Percentiles rank a stretch among this genome's conserved stretches.
phyloP scores from a whole-genome alignment of 2,797 vertebrate species.

The Bryconaethiops microstoma region DNA sequence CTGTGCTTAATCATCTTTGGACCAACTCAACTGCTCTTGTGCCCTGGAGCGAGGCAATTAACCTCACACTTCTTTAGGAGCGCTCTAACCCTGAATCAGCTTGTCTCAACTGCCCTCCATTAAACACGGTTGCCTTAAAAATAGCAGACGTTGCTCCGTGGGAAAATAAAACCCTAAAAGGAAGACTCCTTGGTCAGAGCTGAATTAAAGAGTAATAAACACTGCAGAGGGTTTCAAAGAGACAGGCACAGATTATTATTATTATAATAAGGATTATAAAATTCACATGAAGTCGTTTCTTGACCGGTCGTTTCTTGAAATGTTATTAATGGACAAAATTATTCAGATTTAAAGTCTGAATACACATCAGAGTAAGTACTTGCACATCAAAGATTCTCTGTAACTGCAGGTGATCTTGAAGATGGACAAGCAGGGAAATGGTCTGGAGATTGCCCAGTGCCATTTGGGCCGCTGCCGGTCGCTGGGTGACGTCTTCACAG shows the following conservation, averaged over 20 bases:
- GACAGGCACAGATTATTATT: not conserved
- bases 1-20: not conserved
- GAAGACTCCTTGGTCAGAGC: too few species aligned
- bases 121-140: too few species aligned
- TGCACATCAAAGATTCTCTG: not conserved
- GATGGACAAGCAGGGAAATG: conserved; percentile 95
- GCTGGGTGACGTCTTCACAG: conserved; percentile 92
- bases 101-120: not conserved
- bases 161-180: too few species aligned
- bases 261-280: too few species aligned
- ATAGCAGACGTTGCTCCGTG: too few species aligned
- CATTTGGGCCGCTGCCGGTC: conserved; percentile 89
- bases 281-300: too few species aligned
- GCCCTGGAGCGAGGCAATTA: not conserved
- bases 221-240: not conserved
- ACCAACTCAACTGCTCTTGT: not conserved
- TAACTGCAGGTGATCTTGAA: conserved; percentile 90
- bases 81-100: not conserved
- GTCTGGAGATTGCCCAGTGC: conserved; percentile 88
- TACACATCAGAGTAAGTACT: not conserved
- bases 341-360: not conserved
- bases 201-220: not conserved
- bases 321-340: not conserved
- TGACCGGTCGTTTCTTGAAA: too few species aligned
- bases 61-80: not conserved